Evolutionary conservation across 2,888 invertebrate genomes (phyloP).

Genomic region (Scotopteryx bipunctaria): DNA sequence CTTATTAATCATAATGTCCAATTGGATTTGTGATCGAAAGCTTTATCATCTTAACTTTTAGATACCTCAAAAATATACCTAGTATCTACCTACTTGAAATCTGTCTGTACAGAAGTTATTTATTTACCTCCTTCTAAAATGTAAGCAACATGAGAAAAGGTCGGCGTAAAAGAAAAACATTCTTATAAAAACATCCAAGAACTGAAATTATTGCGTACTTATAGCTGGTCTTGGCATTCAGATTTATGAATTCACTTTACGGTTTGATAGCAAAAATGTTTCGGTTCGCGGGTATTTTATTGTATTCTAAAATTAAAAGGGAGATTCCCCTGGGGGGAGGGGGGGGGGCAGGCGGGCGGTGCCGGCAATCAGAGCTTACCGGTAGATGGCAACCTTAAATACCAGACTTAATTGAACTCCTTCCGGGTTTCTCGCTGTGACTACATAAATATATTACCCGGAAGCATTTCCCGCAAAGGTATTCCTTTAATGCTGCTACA

Average conservation of each 20-base stretch:
- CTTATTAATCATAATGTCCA: no score
- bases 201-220: constrained; percentile 35
- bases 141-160: constrained; percentile 22
- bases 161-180: constrained; percentile 27
- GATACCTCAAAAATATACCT: background rate
- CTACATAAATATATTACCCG: constrained; percentile 75
- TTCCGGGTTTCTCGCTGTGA: constrained; percentile 67
- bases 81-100: no score
- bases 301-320: constrained; percentile 81
- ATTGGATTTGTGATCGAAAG: background rate
- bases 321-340: constrained; percentile 62
- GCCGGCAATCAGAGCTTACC: constrained; percentile 74
- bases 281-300: constrained; percentile 69
- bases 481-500: constrained; percentile 66
- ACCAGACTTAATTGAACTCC: constrained; percentile 82
- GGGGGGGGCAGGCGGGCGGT: constrained; percentile 50
- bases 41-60: background rate
- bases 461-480: constrained; percentile 67
- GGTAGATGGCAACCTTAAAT: constrained; percentile 79
- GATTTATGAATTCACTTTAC: constrained; percentile 46
- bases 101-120: constrained; percentile 1
- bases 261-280: constrained; percentile 55
- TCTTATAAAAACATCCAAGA: constrained; percentile 27
- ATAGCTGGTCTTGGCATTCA: constrained; percentile 33
- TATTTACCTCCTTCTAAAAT: no score